Base-by-base conservation (phyloP, 2,888 invertebrate species). In the Slavum lentiscoides region DNA sequence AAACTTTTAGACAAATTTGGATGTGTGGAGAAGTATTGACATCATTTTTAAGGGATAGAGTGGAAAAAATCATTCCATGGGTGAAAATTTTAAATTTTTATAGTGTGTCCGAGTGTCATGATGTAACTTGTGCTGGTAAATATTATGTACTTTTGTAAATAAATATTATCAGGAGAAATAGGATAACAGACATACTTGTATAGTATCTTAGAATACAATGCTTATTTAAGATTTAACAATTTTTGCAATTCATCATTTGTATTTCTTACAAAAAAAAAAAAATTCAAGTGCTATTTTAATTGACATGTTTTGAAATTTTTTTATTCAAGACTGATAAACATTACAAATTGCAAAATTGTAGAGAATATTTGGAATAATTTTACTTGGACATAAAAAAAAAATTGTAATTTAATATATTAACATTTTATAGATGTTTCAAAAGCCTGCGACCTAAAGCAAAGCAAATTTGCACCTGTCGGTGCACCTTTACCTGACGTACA, bases 1-100 rank as follows among this genome's bases (percentile, higher is more conserved):
- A 37, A 67, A 5, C 19, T 62, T 59, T 15, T 82, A 85, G 85
- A 73, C 84, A 84, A 82, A 83, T 84, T 30, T 83, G 83, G 83
- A 83, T 84, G 58, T 85, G 84, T 59, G 85, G 85, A 0, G 85
- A 85, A 83, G 84, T 85, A 21, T 83, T 85, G 67, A 85, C 84
- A n/a, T 83, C 83, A 8, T 72, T 80, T 37, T 83, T 85, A 59
- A 83, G 84, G 67, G 83, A 84, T 80, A 82, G 83, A 53, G 82
- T 84, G 37, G 82, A 83, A 21, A 66, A 72, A 53, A 62, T 83
- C 13, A 82, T 84, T 55, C 84, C 85, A 11, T 82, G 83, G 83
- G 82, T 84, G 13, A 84, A 83, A 73, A 83, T 84, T 15, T 82
- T 85, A 5, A 85, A 85, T 74, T 83, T 84, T 61, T 85, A 85